Base-by-base conservation (phyloP, 2,797 vertebrate genomes). In the Lithobates sylvaticus region DNA sequence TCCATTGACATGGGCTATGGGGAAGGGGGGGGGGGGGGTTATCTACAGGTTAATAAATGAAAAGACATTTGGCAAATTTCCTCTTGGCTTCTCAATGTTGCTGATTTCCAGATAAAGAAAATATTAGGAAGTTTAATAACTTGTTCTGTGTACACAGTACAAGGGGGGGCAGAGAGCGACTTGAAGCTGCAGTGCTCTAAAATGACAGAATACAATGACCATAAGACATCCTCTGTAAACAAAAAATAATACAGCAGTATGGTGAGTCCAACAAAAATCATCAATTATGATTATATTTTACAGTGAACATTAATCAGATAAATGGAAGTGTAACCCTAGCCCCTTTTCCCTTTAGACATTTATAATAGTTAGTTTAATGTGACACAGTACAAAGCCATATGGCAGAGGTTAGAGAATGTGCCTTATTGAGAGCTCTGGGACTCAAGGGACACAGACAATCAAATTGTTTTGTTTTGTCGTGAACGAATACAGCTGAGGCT, bases 341-440 rank as follows among this genome's bases (percentile, higher is more conserved):
- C 84, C 72, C 50, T 21, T 86, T 44, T 86, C 78, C 84, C 72
- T 86, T 81, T 44, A 86, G 84, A 81, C 78, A 81, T 86, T 76
- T 86, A 86, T 86, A 86, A 86, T 86, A 86, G 84, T 86, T 81
- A 86, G 78, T 86, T 86, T 86, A 86, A 76, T 86, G 73, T 86
- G 84, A 86, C 84, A 86, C 61, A 54, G 50, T 86, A 86, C 78
- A 86, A 76, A 58, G 73, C 84, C 84, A 86, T 86, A 86, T 70
- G 84, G 84, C 69, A 81, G 78, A 81, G 84, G 84, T 86, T 86
- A 81, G 44, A 81, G 65, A 86, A 76, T 76, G 65, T 44, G 72
- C 67, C 64, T 54, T 76, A 86, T 6, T 86, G 39, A 54, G 47
- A 81, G 65, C 72, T 47, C 70, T 65, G 84, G 16, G 39, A 71